phyloP scores from a whole-genome alignment of 2,797 vertebrate genomes.

The Rhyacichthys aspro region DNA sequence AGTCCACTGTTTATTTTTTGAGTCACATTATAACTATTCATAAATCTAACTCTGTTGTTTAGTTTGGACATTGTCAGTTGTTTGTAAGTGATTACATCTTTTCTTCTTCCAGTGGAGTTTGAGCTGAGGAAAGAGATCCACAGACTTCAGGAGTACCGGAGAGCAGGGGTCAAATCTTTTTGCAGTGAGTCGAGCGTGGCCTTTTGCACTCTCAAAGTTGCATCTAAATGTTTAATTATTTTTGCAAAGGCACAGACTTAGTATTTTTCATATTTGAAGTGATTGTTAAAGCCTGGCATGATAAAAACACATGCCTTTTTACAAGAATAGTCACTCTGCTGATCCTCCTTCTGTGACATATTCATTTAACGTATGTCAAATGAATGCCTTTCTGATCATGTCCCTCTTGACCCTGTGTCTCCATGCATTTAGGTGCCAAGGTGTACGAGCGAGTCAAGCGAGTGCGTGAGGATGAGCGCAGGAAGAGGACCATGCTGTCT shows the following conservation, averaged over 20 bases:
- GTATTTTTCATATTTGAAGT: constrained; percentile 20
- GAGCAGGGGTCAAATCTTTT: constrained; percentile 94
- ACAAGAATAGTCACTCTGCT: neutral
- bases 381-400: neutral
- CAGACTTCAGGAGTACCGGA: constrained; percentile 93
- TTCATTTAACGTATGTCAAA: neutral
- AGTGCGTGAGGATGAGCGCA: constrained; percentile 89
- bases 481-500: constrained; percentile 93
- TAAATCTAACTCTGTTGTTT: too few relatives aligned
- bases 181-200: constrained; percentile 87
- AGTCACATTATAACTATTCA: too few relatives aligned
- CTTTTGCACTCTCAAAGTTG: constrained; percentile 37
- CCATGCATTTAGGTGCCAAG: constrained; percentile 84
- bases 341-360: neutral
- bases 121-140: constrained; percentile 93
- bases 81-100: too few relatives aligned
- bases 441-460: constrained; percentile 92
- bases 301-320: neutral
- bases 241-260: too few relatives aligned
- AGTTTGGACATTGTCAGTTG: too few relatives aligned
- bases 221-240: constrained; percentile 12
- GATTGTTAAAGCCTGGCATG: constrained; percentile 19
- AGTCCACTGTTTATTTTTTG: neutral
- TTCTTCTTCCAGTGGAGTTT: constrained; percentile 89
- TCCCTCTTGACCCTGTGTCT: neutral